These are phyloP conservation scores for Galeruca laticollis DNA, from an alignment of 2,888 invertebrate genomes.

Conservation along the genomic window DNA sequence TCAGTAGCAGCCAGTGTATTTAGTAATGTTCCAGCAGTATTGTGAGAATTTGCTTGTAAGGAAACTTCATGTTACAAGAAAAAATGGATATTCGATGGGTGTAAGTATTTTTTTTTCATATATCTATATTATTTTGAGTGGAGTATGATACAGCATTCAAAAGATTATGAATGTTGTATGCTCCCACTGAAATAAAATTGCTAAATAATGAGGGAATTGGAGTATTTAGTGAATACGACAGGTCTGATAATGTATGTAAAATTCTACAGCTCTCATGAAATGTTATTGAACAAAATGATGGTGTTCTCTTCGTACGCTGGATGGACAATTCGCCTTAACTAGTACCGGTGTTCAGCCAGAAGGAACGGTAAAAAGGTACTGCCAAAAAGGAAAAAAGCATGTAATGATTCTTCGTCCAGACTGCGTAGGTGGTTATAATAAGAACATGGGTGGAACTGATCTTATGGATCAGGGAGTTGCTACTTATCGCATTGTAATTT, in stretches of 20 bases:
- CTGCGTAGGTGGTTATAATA: too few relatives aligned
- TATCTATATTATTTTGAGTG: background rate
- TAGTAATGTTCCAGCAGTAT: conserved; percentile 3
- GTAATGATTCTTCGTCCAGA: too few relatives aligned
- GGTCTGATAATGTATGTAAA: conserved; percentile 12
- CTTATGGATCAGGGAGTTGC: too few relatives aligned
- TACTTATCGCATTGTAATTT: too few relatives aligned
- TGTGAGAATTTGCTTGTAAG: too few relatives aligned
- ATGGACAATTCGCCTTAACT: conserved; percentile 29
- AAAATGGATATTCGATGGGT: conserved; percentile 21
- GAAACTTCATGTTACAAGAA: too few relatives aligned
- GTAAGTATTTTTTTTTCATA: conserved; percentile 19
- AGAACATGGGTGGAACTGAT: too few relatives aligned
- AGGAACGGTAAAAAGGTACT: conserved; percentile 22
- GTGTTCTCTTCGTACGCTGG: conserved; percentile 27
- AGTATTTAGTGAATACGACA: conserved; percentile 11
- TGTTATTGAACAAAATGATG: conserved; percentile 30
- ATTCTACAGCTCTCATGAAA: too few relatives aligned
- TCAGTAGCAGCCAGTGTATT: conserved; percentile 13
- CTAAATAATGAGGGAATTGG: conserved; percentile 26
- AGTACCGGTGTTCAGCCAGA: too few relatives aligned
- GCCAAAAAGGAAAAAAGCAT: too few relatives aligned
- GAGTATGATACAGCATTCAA: too few relatives aligned
- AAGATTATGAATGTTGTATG: too few relatives aligned
- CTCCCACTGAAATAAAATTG: conserved; percentile 30